phyloP scores from a whole-genome alignment of 2,888 invertebrate genomes.

The Dryomyza anilis region DNA sequence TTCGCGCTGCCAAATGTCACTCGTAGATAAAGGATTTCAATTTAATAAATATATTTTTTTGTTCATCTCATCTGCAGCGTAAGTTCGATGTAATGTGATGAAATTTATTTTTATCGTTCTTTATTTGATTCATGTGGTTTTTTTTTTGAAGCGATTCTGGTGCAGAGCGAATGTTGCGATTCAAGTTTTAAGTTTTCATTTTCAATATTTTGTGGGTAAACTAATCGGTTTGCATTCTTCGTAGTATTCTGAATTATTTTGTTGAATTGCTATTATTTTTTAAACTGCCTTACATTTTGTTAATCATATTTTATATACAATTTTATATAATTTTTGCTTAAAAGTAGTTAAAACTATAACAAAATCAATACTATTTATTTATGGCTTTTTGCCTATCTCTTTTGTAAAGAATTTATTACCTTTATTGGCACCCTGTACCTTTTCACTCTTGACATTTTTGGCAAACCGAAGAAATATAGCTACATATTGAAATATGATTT shows the following conservation, averaged over 20 bases:
- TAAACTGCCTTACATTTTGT: too few species aligned
- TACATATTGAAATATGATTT: slow-evolving; percentile 25
- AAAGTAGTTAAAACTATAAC: too few species aligned
- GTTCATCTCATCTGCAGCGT: slow-evolving; percentile 16
- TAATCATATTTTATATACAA: too few species aligned
- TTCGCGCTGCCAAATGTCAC: slow-evolving; percentile 38
- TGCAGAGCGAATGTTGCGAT: not conserved
- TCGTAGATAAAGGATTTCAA: slow-evolving; percentile 38
- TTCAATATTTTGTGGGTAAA: not conserved
- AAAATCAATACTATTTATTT: too few species aligned
- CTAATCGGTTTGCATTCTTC: not conserved
- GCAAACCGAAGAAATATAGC: not conserved
- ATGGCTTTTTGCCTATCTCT: too few species aligned
- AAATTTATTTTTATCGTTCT: slow-evolving; percentile 59
- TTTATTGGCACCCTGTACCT: too few species aligned
- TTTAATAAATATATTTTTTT: slow-evolving; percentile 31
- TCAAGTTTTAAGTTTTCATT: not conserved
- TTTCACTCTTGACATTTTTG: too few species aligned
- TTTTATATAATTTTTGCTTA: too few species aligned
- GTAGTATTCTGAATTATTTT: too few species aligned
- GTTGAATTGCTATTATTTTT: too few species aligned
- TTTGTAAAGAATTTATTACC: too few species aligned
- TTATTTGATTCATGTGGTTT: slow-evolving; percentile 48
- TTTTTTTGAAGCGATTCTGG: slow-evolving; percentile 10
- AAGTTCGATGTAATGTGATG: slow-evolving; percentile 43